Conservation (phyloP, 2,797 vertebrate species). For the Huso huso region DNA sequence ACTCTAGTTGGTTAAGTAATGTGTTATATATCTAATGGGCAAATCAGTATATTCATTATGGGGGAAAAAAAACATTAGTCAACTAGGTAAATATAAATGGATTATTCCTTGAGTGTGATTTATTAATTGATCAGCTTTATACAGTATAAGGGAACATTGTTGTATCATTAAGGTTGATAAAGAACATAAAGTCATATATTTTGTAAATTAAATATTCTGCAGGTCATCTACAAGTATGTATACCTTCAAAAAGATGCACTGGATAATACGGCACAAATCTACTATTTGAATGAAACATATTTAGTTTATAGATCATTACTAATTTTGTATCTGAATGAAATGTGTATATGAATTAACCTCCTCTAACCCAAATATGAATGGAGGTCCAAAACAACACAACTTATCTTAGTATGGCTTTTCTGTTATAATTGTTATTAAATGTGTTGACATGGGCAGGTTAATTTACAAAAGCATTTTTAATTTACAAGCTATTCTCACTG, state of each 20-base stretch:
- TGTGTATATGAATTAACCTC: slow-evolving; percentile 23
- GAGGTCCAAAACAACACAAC: slow-evolving; percentile 32
- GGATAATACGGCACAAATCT: neutral
- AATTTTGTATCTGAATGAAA: slow-evolving; percentile 21
- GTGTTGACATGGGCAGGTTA: slow-evolving; percentile 4
- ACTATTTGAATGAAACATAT: neutral
- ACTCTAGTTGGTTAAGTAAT: too few species aligned
- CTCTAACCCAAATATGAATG: slow-evolving; percentile 19
- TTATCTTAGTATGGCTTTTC: slow-evolving; percentile 38
- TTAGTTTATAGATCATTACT: slow-evolving; percentile 4
- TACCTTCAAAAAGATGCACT: neutral
- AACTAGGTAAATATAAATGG: too few species aligned
- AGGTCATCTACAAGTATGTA: neutral
- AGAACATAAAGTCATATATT: neutral
- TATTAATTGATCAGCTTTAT: too few species aligned
- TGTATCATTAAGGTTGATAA: too few species aligned
- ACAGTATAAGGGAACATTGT: too few species aligned
- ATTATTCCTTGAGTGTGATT: too few species aligned
- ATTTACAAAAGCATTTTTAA: slow-evolving; percentile 32
- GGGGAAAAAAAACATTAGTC: too few species aligned
- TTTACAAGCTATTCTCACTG: slow-evolving; percentile 55
- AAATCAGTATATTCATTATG: too few species aligned
- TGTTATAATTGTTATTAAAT: slow-evolving; percentile 12
- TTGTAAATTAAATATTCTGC: neutral
- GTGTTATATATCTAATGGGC: too few species aligned